Percentiles rank a stretch among this genome's conserved stretches.
Conservation (phyloP, 2,888 invertebrate species). For the Terebella lapidaria region DNA sequence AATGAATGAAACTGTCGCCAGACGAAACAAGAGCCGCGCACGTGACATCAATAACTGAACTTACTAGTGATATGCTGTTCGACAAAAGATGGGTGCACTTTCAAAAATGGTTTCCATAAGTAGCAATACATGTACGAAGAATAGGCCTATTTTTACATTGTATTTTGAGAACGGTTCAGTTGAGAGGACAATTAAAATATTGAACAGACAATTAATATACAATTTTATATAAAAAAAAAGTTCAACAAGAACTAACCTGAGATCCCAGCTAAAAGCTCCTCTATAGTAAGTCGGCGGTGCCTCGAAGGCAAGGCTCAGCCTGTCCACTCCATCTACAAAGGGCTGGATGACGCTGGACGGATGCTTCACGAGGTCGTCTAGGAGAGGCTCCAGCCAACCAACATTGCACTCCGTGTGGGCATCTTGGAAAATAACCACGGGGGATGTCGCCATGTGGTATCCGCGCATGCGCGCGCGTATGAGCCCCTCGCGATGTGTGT, state of each 20-base stretch:
- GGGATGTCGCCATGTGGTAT: constrained; percentile 13
- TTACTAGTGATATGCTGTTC: no score
- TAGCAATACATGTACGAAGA: no score
- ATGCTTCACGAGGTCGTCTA: constrained; percentile 19
- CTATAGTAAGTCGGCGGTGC: constrained; percentile 20
- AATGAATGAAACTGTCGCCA: no score
- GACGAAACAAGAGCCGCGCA: no score
- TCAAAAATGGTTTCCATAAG: no score
- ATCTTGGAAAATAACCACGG: constrained; percentile 21
- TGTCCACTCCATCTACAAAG: constrained; percentile 29
- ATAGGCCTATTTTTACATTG: no score
- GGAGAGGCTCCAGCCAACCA: constrained; percentile 28
- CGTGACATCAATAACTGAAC: no score
- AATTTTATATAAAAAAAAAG: background rate
- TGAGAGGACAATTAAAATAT: no score
- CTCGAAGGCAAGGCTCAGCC: constrained; percentile 20
- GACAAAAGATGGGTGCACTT: no score
- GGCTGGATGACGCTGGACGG: constrained; percentile 27
- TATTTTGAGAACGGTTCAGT: no score
- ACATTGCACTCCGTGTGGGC: constrained; percentile 15
- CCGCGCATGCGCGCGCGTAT: constrained; percentile 26
- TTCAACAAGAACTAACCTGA: constrained; percentile 17
- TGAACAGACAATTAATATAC: no score
- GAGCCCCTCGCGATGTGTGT: constrained; percentile 20
- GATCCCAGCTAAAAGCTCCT: constrained; percentile 29